Evolutionary conservation across 2,113 vertebrate species (phyloP), one percentile per base, ranked within the genome.

Genomic region (Arvicanthis niloticus): DNA sequence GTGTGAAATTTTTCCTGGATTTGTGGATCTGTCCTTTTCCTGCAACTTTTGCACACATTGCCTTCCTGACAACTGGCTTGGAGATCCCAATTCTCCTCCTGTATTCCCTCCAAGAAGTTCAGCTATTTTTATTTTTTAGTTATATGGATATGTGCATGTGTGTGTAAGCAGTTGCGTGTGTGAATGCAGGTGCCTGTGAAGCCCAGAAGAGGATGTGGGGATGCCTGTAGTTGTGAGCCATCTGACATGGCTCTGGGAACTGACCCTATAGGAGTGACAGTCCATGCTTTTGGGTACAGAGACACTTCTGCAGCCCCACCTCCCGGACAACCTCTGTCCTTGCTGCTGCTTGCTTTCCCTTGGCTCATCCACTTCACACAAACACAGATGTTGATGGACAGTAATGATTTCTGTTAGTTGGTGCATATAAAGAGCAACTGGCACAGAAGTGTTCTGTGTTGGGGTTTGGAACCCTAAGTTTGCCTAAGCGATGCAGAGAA

Each of bases 381-480:
- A 65, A 89, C 45, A 90, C 16, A 89, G 86, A 92, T 42, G 65
- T 2, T 94, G 92, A 70, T 88, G 84, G 75, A 80, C 29, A 51
- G 60, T 16, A 48, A 93, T 85, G 34, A 51, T 65, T 93, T 91
- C 88, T 88, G 75, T 48, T 24, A 70, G 37, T 73, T 86, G 45
- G 60, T 56, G 29, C 75, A 31, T 53, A 88, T 42, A 88, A 95
- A 42, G 82, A 94, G 93, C 80, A 85, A 21, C 82, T 93, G 73
- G 78, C 88, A 91, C 7, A 90, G 34, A 80, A 75, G 13, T 87
- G 37, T 89, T 89, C 58, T 82, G 51, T 84, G 31, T 94, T 84
- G 80, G 85, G 40, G 13, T 86, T 91, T 95, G 56, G 68, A 88
- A 31, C 94, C 93, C 92, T 84, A 56, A 29, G 51, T 89, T 91